Base-by-base conservation (phyloP, 1,140 invertebrate genomes). In the Sarcophaga bullata region DNA sequence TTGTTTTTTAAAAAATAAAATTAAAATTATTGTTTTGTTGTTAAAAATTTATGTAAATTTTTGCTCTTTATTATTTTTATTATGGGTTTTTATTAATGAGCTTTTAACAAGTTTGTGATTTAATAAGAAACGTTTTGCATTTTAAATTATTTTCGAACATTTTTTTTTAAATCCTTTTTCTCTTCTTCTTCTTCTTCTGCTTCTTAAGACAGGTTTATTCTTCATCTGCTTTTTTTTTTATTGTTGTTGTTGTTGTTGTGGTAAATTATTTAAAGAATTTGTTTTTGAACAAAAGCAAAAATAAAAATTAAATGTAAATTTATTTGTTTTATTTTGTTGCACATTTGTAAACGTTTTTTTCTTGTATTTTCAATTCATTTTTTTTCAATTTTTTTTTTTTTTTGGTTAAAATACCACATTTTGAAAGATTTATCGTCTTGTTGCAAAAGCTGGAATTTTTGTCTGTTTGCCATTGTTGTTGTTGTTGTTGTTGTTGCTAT, bases 351-450 rank as follows among this genome's bases (percentile, higher is more conserved):
- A 25, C 19, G 58, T 37, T 76, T 46, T 37, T 76, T 46, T 47
- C 17, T 8, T 8, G n/a, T 48, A 46, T 75, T 8, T 13, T 75
- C 37, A 0, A 80, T 81, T 78, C 72, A 48, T 85, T 85, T 81
- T 76, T 83, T 84, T 85, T 19, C 80, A 80, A 84, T 83, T 37
- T 2, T 37, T 37, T 37, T 37, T 37, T 37, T 82, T 81, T 85
- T 85, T 82, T 80, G 85, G 83, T 84, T 85, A 88, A 89, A 37
- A 37, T 2, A 89, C 88, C 87, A 86, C 86, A 86, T 84, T 84
- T 81, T 88, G 88, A 88, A 89, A 89, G 88, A 89, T 89, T 89
- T 89, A 89, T 89, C 85, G 87, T 85, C 85, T 73, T 83, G 82
- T 83, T 81, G 68, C 78, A 83, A n/a, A 80, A 68, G 75, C 73